Percentiles rank a stretch among this genome's conserved stretches.
Evolutionary conservation across 2,888 invertebrate genomes (phyloP).

Genomic region (Ceramica pisi): DNA sequence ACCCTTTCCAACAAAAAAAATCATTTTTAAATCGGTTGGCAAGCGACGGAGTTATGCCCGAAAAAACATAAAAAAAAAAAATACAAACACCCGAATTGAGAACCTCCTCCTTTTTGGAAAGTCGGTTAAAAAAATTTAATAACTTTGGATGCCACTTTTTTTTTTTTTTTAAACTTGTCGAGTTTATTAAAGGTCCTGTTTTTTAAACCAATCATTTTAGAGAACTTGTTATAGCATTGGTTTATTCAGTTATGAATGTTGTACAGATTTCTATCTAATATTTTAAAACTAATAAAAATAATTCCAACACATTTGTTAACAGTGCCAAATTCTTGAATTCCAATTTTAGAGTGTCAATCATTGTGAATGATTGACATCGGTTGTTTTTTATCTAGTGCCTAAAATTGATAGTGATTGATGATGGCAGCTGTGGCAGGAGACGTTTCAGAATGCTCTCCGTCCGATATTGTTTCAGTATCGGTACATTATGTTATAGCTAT

Average conservation of each 20-base stretch:
- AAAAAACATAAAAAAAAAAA: no score
- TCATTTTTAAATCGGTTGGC: no score
- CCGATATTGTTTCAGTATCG: constrained; percentile 11
- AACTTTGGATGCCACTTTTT: no score
- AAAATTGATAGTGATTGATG: constrained; percentile 38
- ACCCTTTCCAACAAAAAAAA: no score
- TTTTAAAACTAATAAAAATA: not conserved
- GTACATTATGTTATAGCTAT: not conserved
- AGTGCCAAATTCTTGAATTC: not conserved
- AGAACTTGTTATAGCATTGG: no score
- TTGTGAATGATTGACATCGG: constrained; percentile 33
- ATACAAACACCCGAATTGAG: no score
- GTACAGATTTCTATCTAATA: not conserved
- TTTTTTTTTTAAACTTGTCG: no score
- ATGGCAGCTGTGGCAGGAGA: constrained; percentile 21
- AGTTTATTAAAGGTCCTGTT: no score
- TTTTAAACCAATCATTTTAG: not conserved
- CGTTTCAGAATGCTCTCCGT: not conserved
- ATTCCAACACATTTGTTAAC: not conserved
- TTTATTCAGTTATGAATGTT: not conserved
- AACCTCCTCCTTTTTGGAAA: no score
- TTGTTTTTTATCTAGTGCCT: constrained; percentile 20
- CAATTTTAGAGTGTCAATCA: constrained; percentile 43
- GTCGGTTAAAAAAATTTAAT: no score
- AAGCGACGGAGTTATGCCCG: no score